phyloP scores from a whole-genome alignment of 92 coral and sea anemone genomes.

The Phenganax subtilis region DNA sequence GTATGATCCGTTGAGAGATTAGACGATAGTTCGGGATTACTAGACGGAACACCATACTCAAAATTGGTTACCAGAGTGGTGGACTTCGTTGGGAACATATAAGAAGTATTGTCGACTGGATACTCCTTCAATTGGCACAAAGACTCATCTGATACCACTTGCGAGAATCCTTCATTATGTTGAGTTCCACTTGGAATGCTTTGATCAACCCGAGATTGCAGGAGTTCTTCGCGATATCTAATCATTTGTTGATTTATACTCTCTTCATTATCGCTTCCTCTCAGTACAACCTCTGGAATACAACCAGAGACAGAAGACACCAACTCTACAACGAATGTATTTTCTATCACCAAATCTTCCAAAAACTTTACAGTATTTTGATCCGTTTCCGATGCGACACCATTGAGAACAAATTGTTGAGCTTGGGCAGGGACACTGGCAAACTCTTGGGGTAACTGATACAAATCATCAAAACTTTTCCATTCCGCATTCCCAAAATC shows the following conservation, averaged over 20 bases:
- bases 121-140: neutral
- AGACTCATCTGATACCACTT: no score
- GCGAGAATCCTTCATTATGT: no score
- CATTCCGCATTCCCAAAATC: slow-evolving; percentile 52
- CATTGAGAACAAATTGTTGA: slow-evolving; percentile 21
- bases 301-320: slow-evolving; percentile 4
- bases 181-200: neutral
- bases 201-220: neutral
- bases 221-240: neutral
- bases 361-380: neutral
- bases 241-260: slow-evolving; percentile 6
- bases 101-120: neutral
- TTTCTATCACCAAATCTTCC: slow-evolving; percentile 12
- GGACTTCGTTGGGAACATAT: neutral
- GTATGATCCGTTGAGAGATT: no score
- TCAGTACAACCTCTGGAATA: slow-evolving; percentile 29
- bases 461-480: slow-evolving; percentile 18
- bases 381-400: slow-evolving; percentile 12
- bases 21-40: no score
- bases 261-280: neutral
- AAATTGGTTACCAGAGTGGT: neutral
- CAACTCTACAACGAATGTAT: slow-evolving; percentile 23
- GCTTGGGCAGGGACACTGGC: slow-evolving; percentile 45
- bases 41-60: neutral
- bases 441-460: slow-evolving; percentile 36